Evolutionary conservation across 2,888 invertebrate genomes (phyloP).

Genomic region (Apotomis turbidana): DNA sequence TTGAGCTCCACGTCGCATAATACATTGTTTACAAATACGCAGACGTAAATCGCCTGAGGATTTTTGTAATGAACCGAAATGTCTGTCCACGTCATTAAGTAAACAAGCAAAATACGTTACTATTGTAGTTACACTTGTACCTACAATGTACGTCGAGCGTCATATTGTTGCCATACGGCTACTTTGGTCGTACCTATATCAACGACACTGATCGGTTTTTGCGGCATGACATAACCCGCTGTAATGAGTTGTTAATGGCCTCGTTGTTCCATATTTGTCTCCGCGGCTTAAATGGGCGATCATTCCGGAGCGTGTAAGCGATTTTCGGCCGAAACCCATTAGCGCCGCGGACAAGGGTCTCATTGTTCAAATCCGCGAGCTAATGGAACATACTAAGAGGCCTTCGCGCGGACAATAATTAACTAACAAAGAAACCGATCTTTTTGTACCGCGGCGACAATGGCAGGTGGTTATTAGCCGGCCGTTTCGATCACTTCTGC

Average conservation of each 20-base stretch:
- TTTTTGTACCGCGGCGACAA: conserved; percentile 49
- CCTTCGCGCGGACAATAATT: conserved; percentile 61
- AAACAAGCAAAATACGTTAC: conserved; percentile 18
- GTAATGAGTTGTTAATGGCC: conserved; percentile 50
- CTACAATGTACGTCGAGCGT: not conserved
- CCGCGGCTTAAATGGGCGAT: conserved; percentile 31
- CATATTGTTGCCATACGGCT: conserved; percentile 13
- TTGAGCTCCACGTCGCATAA: not conserved
- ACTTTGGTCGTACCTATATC: not conserved
- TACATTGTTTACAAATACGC: conserved; percentile 23
- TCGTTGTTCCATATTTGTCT: conserved; percentile 45
- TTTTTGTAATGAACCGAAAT: conserved; percentile 22
- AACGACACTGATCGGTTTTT: conserved; percentile 42
- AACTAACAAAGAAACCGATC: conserved; percentile 54
- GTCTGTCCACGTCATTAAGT: conserved; percentile 21
- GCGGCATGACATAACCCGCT: conserved; percentile 50
- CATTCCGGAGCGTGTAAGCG: conserved; percentile 19
- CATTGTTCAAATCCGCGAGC: conserved; percentile 48
- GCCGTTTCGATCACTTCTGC: conserved; percentile 23
- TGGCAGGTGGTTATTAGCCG: conserved; percentile 52
- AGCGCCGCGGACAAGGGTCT: conserved; percentile 59
- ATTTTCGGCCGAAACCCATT: conserved; percentile 50
- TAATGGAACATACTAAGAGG: conserved; percentile 49
- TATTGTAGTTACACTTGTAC: not conserved
- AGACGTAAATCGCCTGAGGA: conserved; percentile 18